These are phyloP conservation scores for Arvicanthis niloticus DNA, from an alignment of 2,113 vertebrate species.

Conservation along the genomic window DNA sequence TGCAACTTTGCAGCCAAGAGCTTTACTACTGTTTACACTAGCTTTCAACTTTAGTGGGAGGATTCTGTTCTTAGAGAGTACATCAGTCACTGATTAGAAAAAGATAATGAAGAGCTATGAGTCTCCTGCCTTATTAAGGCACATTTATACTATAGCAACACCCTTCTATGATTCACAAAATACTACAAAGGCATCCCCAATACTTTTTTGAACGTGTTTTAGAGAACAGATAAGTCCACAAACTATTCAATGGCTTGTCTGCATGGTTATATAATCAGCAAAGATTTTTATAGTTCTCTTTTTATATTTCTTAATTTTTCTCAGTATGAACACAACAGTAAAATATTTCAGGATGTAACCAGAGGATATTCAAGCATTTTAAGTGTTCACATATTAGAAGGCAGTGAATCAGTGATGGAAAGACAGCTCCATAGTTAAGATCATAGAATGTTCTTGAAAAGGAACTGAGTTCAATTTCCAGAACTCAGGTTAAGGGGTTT, in stretches of 20 bases:
- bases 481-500: neutral
- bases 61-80: conserved; percentile 56
- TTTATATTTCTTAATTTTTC: neutral
- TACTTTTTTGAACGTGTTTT: conserved; percentile 31
- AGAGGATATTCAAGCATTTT: neutral
- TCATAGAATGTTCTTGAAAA: neutral
- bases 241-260: neutral
- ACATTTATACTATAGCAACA: conserved; percentile 30
- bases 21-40: conserved; percentile 45
- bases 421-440: neutral
- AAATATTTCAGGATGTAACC: neutral
- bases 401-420: neutral
- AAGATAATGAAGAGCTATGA: conserved; percentile 71
- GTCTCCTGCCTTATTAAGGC: conserved; percentile 39
- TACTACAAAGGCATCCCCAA: neutral
- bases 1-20: conserved; percentile 12
- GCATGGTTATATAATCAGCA: neutral
- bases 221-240: conserved; percentile 52
- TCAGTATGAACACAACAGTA: conserved; percentile 33
- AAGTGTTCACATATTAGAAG: conserved; percentile 24
- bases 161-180: conserved; percentile 37
- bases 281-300: conserved; percentile 36
- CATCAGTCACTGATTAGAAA: conserved; percentile 59
- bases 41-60: conserved; percentile 45
- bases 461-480: neutral